Percentiles rank a stretch among this genome's conserved stretches.
These are phyloP conservation scores for Platycnemis pennipes DNA, from an alignment of 2,888 invertebrate genomes.

Conservation along the genomic window DNA sequence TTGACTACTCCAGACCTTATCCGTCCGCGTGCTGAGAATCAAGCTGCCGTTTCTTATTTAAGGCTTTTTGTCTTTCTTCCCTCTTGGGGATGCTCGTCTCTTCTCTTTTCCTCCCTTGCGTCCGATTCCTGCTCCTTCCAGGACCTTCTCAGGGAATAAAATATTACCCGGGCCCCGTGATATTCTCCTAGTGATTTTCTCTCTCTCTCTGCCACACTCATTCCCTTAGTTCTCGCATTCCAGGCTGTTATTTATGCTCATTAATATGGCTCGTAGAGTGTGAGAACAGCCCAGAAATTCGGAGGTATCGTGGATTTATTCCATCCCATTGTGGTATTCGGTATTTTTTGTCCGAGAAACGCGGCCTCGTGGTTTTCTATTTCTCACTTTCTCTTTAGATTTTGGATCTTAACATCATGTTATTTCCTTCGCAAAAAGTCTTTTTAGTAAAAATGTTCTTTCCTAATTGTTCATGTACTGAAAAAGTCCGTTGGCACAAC, in stretches of 20 bases:
- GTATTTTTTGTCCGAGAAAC: not conserved
- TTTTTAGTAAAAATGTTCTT: not conserved
- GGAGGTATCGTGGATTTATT: not conserved
- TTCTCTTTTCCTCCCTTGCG: not conserved
- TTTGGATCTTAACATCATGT: not conserved
- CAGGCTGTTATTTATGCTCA: slow-evolving; percentile 42
- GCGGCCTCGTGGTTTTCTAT: not conserved
- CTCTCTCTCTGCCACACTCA: not conserved
- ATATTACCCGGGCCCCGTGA: not conserved
- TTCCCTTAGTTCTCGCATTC: not conserved
- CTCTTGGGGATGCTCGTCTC: not conserved
- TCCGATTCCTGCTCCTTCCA: not conserved
- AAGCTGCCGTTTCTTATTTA: not conserved
- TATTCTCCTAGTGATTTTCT: not conserved
- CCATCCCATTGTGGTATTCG: not conserved
- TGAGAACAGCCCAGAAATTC: slow-evolving; percentile 5
- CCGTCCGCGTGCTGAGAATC: not conserved
- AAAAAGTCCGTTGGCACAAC: not conserved
- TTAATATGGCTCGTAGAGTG: not conserved
- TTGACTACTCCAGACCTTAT: not conserved
- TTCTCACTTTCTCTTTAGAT: not conserved
- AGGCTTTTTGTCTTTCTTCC: slow-evolving; percentile 15
- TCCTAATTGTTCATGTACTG: not conserved
- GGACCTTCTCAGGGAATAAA: not conserved
- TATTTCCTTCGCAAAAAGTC: not conserved